Evolutionary conservation across 1,140 invertebrate species (phyloP).

Genomic region (Lasaia peninsularis): DNA sequence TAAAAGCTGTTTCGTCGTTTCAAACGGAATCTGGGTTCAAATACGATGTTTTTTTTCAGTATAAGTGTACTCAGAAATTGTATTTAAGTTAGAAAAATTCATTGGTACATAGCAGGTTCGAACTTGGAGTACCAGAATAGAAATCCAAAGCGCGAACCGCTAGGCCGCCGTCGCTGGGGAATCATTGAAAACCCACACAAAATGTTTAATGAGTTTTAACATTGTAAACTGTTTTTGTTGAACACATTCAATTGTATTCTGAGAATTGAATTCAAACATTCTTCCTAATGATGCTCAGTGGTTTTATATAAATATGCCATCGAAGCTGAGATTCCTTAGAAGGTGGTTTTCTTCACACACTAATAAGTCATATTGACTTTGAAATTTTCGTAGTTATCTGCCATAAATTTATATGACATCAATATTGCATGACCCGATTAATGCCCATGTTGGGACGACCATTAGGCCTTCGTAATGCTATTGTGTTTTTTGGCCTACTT

Average conservation of each 20-base stretch:
- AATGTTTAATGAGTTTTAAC: slow-evolving; percentile 43
- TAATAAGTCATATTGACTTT: slow-evolving; percentile 70
- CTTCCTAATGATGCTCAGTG: slow-evolving; percentile 55
- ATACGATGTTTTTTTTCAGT: too few relatives aligned
- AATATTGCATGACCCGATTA: slow-evolving; percentile 75
- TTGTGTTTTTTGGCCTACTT: slow-evolving; percentile 67
- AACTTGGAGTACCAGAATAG: too few relatives aligned
- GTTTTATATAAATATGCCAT: slow-evolving; percentile 67
- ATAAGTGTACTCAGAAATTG: too few relatives aligned
- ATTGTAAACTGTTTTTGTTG: slow-evolving; percentile 64
- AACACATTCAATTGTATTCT: slow-evolving; percentile 74
- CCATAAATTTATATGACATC: slow-evolving; percentile 70
- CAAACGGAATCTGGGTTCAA: too few relatives aligned
- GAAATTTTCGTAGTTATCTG: slow-evolving; percentile 51
- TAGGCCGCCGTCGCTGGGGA: too few relatives aligned
- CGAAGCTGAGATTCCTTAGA: slow-evolving; percentile 37
- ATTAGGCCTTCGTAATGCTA: slow-evolving; percentile 69
- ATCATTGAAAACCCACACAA: slow-evolving; percentile 4
- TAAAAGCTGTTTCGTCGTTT: too few relatives aligned
- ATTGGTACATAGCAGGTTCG: too few relatives aligned
- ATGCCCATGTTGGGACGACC: slow-evolving; percentile 70
- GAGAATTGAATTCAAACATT: slow-evolving; percentile 51
- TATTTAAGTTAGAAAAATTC: too few relatives aligned
- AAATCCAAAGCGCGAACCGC: too few relatives aligned
- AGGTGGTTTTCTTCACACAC: slow-evolving; percentile 72